A percentile compares a stretch with the other conserved stretches of the same genome.
phyloP scores from a whole-genome alignment of 1,140 invertebrate genomes.

The Copidosoma floridanum region DNA sequence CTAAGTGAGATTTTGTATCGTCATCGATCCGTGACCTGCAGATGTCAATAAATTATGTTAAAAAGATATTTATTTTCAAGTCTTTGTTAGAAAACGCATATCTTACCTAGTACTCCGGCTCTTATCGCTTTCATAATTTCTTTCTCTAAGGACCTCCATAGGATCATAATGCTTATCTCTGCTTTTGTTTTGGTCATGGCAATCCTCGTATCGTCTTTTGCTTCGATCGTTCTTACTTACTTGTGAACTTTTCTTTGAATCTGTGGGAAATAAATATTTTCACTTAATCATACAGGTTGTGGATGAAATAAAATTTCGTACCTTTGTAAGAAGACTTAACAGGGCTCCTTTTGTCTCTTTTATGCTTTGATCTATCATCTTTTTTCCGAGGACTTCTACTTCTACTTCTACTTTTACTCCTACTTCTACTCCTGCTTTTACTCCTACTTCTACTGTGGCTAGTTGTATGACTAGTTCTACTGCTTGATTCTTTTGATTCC shows the following conservation, averaged over 20 bases:
- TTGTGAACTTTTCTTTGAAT: slow-evolving; percentile 40
- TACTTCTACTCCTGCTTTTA: slow-evolving; percentile 33
- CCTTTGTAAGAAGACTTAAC: slow-evolving; percentile 36
- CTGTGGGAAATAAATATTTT: slow-evolving; percentile 16
- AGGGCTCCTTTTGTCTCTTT: slow-evolving; percentile 42
- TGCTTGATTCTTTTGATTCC: slow-evolving; percentile 32
- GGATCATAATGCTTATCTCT: slow-evolving; percentile 47
- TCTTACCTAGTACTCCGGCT: slow-evolving; percentile 34
- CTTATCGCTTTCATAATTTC: slow-evolving; percentile 39
- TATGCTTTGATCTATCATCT: slow-evolving; percentile 31
- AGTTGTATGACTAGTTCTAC: too few species aligned
- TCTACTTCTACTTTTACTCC: slow-evolving; percentile 40
- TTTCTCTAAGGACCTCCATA: slow-evolving; percentile 47
- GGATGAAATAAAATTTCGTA: slow-evolving; percentile 29
- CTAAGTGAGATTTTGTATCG: slow-evolving; percentile 28
- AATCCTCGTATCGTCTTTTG: slow-evolving; percentile 39
- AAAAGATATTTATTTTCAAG: slow-evolving; percentile 1
- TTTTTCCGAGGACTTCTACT: slow-evolving; percentile 48
- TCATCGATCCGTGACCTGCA: slow-evolving; percentile 35
- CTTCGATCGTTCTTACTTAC: slow-evolving; percentile 29
- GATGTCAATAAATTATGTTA: too few species aligned
- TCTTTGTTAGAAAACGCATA: neutral
- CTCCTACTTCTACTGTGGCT: slow-evolving; percentile 5
- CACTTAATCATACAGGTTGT: neutral
- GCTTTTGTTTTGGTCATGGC: slow-evolving; percentile 34